Percentiles rank a stretch among this genome's conserved stretches.
These are phyloP conservation scores for Diacarnus erythraeanus DNA, from an alignment of 37 sponge, comb jelly and placozoan species.

Conservation along the genomic window DNA sequence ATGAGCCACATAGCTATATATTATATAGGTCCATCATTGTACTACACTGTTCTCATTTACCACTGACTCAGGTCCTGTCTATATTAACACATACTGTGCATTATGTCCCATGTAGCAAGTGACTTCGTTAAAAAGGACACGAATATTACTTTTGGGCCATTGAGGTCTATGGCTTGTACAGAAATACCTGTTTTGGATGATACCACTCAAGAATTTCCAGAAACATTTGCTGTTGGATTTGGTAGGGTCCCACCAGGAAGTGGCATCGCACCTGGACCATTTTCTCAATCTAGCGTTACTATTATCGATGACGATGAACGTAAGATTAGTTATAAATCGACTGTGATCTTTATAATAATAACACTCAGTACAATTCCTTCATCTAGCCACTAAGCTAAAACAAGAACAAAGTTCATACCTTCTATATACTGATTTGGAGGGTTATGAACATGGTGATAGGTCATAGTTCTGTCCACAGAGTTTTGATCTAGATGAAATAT, in stretches of 20 bases:
- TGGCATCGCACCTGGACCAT: background rate
- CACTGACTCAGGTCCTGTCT: too few species aligned
- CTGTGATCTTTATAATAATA: background rate
- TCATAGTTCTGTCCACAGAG: too few species aligned
- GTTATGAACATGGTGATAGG: too few species aligned
- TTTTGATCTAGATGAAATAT: too few species aligned
- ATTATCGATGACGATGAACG: conserved; percentile 43
- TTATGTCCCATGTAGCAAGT: too few species aligned
- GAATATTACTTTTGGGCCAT: conserved; percentile 18
- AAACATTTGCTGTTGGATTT: conserved; percentile 22
- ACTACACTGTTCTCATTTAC: background rate
- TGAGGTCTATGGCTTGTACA: conserved; percentile 23
- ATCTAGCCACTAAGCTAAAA: background rate
- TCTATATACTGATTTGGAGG: background rate
- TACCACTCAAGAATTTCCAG: conserved; percentile 14
- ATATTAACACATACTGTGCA: too few species aligned
- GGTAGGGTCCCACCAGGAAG: background rate
- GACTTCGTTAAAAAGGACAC: conserved; percentile 19
- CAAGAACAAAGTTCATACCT: background rate
- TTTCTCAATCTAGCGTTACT: conserved; percentile 2
- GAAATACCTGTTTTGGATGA: conserved; percentile 46
- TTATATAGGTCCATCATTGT: background rate
- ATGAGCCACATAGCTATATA: too few species aligned
- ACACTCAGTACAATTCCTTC: background rate
- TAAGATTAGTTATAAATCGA: background rate